Conservation (phyloP, 2,113 vertebrate genomes). For the Lophius piscatorius region DNA sequence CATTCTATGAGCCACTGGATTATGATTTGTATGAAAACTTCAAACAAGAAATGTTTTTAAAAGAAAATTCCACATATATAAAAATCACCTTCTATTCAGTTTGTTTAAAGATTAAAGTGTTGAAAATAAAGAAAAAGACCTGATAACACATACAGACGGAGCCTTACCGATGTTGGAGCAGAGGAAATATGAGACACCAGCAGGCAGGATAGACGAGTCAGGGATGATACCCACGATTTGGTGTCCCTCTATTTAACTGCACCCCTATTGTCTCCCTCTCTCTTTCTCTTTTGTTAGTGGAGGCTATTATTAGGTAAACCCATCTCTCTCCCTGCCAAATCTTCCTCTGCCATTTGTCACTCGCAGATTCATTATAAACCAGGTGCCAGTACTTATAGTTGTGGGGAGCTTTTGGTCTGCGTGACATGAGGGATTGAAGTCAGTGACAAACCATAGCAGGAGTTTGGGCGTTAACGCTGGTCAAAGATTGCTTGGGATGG, state of each 20-base stretch:
- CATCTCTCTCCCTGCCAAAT: conserved; percentile 46
- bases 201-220: conserved; percentile 33
- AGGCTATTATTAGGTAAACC: conserved; percentile 75
- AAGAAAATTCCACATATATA: background rate
- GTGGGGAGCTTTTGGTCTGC: conserved; percentile 8
- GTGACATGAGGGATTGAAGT: background rate
- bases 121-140: background rate
- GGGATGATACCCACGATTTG: conserved; percentile 36
- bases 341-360: conserved; percentile 44
- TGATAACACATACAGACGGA: background rate
- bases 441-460: background rate
- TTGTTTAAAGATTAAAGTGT: background rate
- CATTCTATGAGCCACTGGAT: background rate
- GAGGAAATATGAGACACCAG: conserved; percentile 10
- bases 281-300: conserved; percentile 65
- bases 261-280: conserved; percentile 55
- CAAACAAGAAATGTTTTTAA: background rate
- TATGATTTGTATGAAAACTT: background rate
- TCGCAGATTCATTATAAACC: conserved; percentile 32
- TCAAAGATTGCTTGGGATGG: background rate
- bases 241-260: conserved; percentile 71
- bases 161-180: conserved; percentile 59
- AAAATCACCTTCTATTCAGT: background rate
- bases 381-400: background rate
- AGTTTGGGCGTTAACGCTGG: background rate